Evolutionary conservation across 2,888 invertebrate genomes (phyloP), one percentile per base, ranked within the genome.

Genomic region (Calephelis perditalis): DNA sequence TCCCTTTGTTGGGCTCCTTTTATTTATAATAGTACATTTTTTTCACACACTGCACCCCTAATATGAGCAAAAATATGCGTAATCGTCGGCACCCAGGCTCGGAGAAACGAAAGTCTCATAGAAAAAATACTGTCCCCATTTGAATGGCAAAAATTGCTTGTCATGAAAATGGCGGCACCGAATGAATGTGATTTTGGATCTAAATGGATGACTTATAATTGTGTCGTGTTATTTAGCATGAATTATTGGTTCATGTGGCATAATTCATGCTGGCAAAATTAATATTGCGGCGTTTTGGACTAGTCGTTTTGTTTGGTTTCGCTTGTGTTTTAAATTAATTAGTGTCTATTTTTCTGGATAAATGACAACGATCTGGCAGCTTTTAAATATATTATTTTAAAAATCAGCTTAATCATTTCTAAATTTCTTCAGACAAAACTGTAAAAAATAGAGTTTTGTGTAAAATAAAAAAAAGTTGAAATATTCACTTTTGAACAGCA

Each of bases 61-160:
- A 86, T 86, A 79, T 80, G 83, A 87, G 87, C 84, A 75, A 84
- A 88, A 88, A 88, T 89, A 89, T 88, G 86, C 87, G 86, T 87
- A 86, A 86, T 86, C 81, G 86, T 76, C 73, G 69, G 72, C 65
- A 69, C 74, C 73, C 68, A 63, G 71, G 73, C 68, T 70, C 64
- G 60, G 63, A 68, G 71, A 52, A 52, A 52, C 72, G 73, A 76
- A 77, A 81, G 75, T 76, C 75, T 63, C 68, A 74, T 86, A 85
- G 63, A 79, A 88, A 88, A 89, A 90, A 82, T 68, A 67, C 82
- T 87, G 86, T 88, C 84, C 87, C 87, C 71, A 87, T 89, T 89
- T 88, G 87, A 89, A 89, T 89, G 76, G 86, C 86, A 90, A 90
- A 90, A 90, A 89, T 82, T 88, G 89, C 89, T 85, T 80, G 86